Base-by-base conservation (phyloP, 1,140 invertebrate genomes). In the Pissodes strobi region DNA sequence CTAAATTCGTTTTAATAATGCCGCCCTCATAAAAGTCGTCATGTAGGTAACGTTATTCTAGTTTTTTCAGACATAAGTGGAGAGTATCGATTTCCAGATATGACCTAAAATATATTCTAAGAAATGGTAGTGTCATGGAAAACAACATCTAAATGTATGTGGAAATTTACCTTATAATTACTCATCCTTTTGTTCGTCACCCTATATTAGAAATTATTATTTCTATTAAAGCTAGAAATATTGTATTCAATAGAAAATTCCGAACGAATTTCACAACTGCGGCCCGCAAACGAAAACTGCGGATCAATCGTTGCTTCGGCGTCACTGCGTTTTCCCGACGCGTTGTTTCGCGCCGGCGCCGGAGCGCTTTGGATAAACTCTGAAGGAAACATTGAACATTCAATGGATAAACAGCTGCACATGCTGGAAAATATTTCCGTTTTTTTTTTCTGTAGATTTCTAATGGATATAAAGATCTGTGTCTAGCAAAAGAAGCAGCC, bases 131-230 rank as follows among this genome's bases (percentile, higher is more conserved):
- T n/a, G n/a, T n/a, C n/a, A n/a, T n/a, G n/a, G n/a, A n/a, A n/a
- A n/a, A n/a, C n/a, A n/a, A n/a, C n/a, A n/a, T n/a, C n/a, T n/a
- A n/a, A n/a, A n/a, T n/a, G n/a, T n/a, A n/a, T 41, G 21, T 1
- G 22, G 22, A 57, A 43, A 25, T 19, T 64, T 58, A 64, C 62
- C 62, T 64, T 64, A 56, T 58, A 37, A 64, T 64, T 45, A 64
- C 18, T 64, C 52, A 64, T 64, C 62, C 52, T 64, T 58, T 58
- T 51, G 2, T 46, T 34, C 19, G 41, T 64, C 62, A 49, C 52
- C 62, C 62, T 58, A 58, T 57, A 37, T 64, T 64, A 57, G 22
- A 38, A 64, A 48, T 27, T 49, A 64, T 58, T 49, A 51, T 58
- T 56, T 37, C 41, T 57, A 57, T 49, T 56, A 58, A 64, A 57